These are phyloP conservation scores for Axis porcinus DNA, from an alignment of 2,113 vertebrate species.

Conservation along the genomic window DNA sequence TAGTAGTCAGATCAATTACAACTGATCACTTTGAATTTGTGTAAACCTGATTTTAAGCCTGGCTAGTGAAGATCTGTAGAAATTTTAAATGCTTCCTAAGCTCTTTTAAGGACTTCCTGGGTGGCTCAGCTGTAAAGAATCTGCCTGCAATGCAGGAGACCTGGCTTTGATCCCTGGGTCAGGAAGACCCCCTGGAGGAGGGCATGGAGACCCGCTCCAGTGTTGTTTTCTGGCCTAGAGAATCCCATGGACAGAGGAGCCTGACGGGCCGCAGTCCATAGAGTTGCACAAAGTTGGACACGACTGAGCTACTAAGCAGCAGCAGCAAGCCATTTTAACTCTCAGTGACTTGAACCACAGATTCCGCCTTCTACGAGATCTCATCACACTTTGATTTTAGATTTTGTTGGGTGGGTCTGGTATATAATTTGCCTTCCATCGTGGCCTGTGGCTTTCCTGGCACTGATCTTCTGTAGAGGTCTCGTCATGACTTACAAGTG, in stretches of 20 bases:
- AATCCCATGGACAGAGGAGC: neutral
- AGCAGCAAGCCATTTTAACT: neutral
- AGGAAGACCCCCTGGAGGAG: neutral
- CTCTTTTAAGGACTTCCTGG: neutral
- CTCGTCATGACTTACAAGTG: neutral
- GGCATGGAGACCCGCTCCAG: neutral
- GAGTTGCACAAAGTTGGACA: neutral
- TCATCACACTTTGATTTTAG: neutral
- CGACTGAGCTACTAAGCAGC: neutral
- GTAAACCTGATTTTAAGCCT: neutral
- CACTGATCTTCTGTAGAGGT: no score
- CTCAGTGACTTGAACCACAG: neutral
- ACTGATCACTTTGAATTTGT: neutral
- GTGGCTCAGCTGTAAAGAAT: neutral
- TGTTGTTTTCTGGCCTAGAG: neutral
- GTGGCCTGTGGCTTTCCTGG: fast-evolving
- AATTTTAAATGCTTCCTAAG: neutral
- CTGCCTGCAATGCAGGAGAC: neutral
- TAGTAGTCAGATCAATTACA: neutral
- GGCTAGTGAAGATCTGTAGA: neutral
- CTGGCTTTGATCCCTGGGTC: neutral
- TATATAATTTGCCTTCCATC: neutral
- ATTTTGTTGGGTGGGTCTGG: neutral
- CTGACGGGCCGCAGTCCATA: neutral
- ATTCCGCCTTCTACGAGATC: neutral